Percentiles rank a stretch among this genome's conserved stretches.
Evolutionary conservation across 1,140 invertebrate genomes (phyloP).

Genomic region (Panagrolaimus sp.): DNA sequence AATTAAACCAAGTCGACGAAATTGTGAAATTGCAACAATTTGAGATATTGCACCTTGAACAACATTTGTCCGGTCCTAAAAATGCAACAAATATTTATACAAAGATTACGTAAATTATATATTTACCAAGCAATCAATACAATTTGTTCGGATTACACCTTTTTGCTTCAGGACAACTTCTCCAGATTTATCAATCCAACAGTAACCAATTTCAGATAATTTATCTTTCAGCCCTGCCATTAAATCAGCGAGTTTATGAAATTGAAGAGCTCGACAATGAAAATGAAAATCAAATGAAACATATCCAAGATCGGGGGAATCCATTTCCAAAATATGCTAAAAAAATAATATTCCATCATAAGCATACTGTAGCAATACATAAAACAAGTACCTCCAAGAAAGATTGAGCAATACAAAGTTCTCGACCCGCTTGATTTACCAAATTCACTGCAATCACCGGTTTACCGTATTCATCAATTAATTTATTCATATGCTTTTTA

Average conservation of each 20-base stretch:
- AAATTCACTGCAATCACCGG: slow-evolving; percentile 80
- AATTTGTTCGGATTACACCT: slow-evolving; percentile 64
- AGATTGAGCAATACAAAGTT: slow-evolving; percentile 82
- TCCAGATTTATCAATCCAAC: slow-evolving; percentile 57
- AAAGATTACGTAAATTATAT: too few species aligned
- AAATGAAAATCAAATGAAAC: slow-evolving; percentile 96
- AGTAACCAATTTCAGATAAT: slow-evolving; percentile 50
- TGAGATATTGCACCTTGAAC: slow-evolving; percentile 62
- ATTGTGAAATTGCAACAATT: slow-evolving; percentile 62
- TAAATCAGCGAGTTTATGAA: slow-evolving; percentile 45
- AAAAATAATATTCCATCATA: slow-evolving; percentile 34
- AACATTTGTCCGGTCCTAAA: slow-evolving; percentile 53
- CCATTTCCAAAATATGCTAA: slow-evolving; percentile 74
- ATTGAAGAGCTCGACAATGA: slow-evolving; percentile 68
- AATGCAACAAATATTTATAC: too few species aligned
- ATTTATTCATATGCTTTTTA: slow-evolving; percentile 77
- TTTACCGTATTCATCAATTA: slow-evolving; percentile 35
- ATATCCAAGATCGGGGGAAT: slow-evolving; percentile 77
- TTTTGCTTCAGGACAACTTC: slow-evolving; percentile 62
- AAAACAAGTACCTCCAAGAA: slow-evolving; percentile 68
- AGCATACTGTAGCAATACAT: neutral
- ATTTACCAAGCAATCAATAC: slow-evolving; percentile 63
- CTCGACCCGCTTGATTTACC: slow-evolving; percentile 84
- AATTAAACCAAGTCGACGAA: slow-evolving; percentile 50
- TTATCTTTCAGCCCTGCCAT: slow-evolving; percentile 38